Base-by-base conservation (phyloP, 1,140 invertebrate genomes). In the Aphelenchoides besseyi region DNA sequence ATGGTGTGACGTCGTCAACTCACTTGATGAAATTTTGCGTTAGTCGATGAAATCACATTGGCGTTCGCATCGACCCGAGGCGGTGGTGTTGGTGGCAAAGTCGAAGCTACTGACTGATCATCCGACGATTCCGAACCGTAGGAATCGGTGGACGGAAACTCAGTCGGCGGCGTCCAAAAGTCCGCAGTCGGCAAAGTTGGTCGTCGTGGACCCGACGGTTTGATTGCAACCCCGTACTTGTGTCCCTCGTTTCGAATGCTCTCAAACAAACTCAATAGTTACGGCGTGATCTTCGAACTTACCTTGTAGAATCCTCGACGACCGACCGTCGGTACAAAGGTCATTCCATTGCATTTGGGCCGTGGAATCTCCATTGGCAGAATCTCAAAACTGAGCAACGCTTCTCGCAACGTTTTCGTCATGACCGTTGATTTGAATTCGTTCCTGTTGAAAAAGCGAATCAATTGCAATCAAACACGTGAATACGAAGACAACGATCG, bases 271-370 rank as follows among this genome's bases (percentile, higher is more conserved):
- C n/a, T n/a, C n/a, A n/a, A n/a, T n/a, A n/a, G n/a, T n/a, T n/a
- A n/a, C n/a, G n/a, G n/a, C n/a, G n/a, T n/a, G n/a, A n/a, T 53
- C n/a, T 18, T 5, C 28, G 71, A 33, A 73, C 71, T 63, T 9
- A 84, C 79, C 78, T 81, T 69, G 64, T 84, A 82, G 32, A 82
- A 84, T 54, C 80, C 82, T 30, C 77, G 68, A 35, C 78, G 63
- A 30, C 80, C 80, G 26, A 74, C 53, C 30, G 81, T 83, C 2
- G 74, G 64, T 3, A 82, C 78, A 64, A 79, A 82, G 61, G 84
- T 67, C 71, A 82, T 74, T 35, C 80, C 80, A 18, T 67, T 48
- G 37, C 78, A 82, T 37, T 82, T 79, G 26, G 80, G 80, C 18
- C 80, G 71, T 36, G 80, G 80, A 62, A 82, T 82, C 66, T 83